phyloP scores from a whole-genome alignment of 2,113 vertebrate genomes.

The Apaloderma vittatum region DNA sequence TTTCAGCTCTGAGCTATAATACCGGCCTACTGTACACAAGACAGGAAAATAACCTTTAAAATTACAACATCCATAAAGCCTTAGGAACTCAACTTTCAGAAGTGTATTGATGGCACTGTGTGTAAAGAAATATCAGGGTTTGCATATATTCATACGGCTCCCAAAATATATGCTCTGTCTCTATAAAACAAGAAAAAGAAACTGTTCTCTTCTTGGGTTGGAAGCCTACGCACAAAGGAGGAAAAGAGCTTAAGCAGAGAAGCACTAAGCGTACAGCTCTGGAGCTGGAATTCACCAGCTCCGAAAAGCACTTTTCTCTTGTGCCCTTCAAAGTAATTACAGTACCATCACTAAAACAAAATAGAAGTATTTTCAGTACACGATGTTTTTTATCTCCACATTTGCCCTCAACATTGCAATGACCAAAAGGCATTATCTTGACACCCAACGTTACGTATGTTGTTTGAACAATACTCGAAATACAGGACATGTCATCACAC shows the following conservation, averaged over 20 bases:
- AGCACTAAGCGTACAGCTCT: neutral
- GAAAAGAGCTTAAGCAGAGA: neutral
- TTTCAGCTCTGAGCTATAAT: neutral
- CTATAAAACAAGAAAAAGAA: neutral
- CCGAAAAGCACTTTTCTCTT: neutral
- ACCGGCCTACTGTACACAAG: neutral
- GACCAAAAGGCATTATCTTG: neutral
- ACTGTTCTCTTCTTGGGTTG: neutral
- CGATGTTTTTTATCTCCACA: neutral
- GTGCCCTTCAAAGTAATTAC: neutral
- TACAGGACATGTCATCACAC: accelerated
- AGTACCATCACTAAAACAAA: neutral
- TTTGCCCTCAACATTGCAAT: neutral
- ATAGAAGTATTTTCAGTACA: neutral
- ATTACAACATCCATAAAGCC: neutral
- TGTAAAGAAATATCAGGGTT: neutral
- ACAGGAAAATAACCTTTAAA: neutral
- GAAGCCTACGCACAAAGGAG: neutral
- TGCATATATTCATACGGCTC: neutral
- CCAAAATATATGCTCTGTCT: neutral
- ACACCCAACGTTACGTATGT: neutral
- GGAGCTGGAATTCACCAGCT: neutral
- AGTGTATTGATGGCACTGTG: neutral
- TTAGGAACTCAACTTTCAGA: neutral
- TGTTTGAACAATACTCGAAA: neutral